Conservation (phyloP, 2,797 vertebrate genomes). For the Darevskia mixta region DNA sequence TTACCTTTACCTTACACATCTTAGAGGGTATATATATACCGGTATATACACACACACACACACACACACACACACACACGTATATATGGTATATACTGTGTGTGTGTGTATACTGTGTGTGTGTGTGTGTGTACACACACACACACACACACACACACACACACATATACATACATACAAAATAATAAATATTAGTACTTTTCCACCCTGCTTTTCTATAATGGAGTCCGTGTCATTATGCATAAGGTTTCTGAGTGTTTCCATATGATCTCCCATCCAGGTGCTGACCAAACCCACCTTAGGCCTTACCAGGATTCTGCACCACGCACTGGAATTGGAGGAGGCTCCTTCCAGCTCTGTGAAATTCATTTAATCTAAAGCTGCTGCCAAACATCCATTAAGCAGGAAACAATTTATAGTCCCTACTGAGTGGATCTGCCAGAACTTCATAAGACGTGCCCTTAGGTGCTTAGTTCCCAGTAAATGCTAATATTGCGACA, state of each 20-base stretch:
- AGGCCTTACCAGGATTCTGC: background rate
- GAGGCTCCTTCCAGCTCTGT: background rate
- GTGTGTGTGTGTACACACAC: too few species aligned
- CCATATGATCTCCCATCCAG: background rate
- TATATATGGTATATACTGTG: too few species aligned
- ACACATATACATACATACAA: too few species aligned
- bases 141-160: too few species aligned
- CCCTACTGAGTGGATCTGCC: slow-evolving; percentile 21
- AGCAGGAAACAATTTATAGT: slow-evolving; percentile 39
- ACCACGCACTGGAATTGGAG: background rate
- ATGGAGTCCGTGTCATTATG: background rate
- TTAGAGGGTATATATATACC: too few species aligned
- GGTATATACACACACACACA: too few species aligned
- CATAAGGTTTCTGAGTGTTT: background rate
- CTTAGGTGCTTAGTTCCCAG: slow-evolving; percentile 5
- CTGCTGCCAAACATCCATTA: slow-evolving; percentile 43
- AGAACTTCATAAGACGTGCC: slow-evolving; percentile 38
- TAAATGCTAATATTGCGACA: slow-evolving; percentile 42
- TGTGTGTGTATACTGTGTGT: too few species aligned
- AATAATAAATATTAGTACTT: background rate
- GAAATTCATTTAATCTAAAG: slow-evolving; percentile 37
- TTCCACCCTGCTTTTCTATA: background rate
- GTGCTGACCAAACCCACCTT: background rate
- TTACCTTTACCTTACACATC: too few species aligned
- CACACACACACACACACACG: too few species aligned